Evolutionary conservation across 2,888 invertebrate species (phyloP).

Genomic region (Melanotus villosus): DNA sequence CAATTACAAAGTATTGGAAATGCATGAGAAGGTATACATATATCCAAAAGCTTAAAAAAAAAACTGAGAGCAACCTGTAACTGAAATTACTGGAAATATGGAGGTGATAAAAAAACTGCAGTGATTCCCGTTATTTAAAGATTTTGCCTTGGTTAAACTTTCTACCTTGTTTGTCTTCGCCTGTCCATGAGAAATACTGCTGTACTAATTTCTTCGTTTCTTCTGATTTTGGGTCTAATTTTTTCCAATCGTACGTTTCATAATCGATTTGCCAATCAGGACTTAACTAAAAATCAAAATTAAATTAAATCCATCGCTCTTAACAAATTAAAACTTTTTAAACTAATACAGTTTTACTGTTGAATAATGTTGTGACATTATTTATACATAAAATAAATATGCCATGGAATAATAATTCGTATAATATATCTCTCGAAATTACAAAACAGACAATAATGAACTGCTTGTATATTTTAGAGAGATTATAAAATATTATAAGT

Average conservation of each 20-base stretch:
- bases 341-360: neutral
- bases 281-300: constrained; percentile 72
- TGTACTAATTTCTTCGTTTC: constrained; percentile 90
- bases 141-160: constrained; percentile 99
- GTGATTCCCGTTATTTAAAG: constrained; percentile 84
- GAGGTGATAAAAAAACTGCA: neutral
- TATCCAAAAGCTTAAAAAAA: neutral
- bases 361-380: constrained; percentile 17
- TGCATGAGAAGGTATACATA: neutral
- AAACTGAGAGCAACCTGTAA: neutral
- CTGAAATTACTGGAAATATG: constrained; percentile 5
- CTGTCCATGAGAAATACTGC: constrained; percentile 93
- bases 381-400: neutral
- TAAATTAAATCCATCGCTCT: neutral
- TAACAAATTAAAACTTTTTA: neutral
- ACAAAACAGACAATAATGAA: constrained; percentile 6
- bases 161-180: constrained; percentile 88
- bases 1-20: neutral
- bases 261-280: constrained; percentile 98
- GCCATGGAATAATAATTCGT: constrained; percentile 19
- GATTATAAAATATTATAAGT: constrained; percentile 66
- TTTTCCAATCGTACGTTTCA: constrained; percentile 96
- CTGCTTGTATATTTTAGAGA: constrained; percentile 7
- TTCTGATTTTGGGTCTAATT: constrained; percentile 85
- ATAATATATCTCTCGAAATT: constrained; percentile 4